These are phyloP conservation scores for Cephus pygmeus DNA, from an alignment of 2,888 invertebrate species.

Conservation along the genomic window DNA sequence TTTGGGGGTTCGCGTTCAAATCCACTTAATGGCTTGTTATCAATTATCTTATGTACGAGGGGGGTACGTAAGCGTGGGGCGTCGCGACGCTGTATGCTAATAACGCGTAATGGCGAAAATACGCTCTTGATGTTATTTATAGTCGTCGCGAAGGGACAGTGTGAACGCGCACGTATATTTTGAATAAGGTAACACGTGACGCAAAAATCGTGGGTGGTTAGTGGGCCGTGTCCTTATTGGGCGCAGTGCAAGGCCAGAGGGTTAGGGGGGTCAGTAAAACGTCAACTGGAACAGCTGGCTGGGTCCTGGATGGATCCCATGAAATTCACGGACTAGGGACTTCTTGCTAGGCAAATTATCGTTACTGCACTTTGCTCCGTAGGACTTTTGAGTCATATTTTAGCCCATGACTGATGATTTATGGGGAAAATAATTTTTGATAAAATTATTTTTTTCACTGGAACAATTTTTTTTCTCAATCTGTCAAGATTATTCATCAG, in stretches of 20 bases:
- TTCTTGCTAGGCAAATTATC: background rate
- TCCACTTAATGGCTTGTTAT: background rate
- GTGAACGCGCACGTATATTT: conserved; percentile 40
- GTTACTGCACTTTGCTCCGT: background rate
- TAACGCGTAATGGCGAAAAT: background rate
- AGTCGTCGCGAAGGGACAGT: conserved; percentile 23
- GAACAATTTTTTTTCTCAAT: background rate
- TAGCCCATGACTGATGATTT: background rate
- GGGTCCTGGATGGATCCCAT: conserved; percentile 43
- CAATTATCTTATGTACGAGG: background rate
- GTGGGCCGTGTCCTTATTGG: conserved; percentile 52
- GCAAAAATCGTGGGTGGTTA: conserved; percentile 61
- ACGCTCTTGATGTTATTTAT: background rate
- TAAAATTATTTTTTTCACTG: background rate
- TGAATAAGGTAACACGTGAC: conserved; percentile 58
- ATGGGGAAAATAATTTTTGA: background rate
- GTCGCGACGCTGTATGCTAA: background rate
- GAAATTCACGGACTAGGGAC: conserved; percentile 34
- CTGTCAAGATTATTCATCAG: background rate
- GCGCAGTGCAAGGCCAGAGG: conserved; percentile 41
- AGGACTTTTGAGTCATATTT: background rate
- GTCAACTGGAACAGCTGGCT: conserved; percentile 17
- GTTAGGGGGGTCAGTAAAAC: conserved; percentile 45
- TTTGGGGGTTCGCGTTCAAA: background rate
- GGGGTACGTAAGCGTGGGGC: background rate